phyloP scores from a whole-genome alignment of 1,140 invertebrate species.

The Drusus annulatus region DNA sequence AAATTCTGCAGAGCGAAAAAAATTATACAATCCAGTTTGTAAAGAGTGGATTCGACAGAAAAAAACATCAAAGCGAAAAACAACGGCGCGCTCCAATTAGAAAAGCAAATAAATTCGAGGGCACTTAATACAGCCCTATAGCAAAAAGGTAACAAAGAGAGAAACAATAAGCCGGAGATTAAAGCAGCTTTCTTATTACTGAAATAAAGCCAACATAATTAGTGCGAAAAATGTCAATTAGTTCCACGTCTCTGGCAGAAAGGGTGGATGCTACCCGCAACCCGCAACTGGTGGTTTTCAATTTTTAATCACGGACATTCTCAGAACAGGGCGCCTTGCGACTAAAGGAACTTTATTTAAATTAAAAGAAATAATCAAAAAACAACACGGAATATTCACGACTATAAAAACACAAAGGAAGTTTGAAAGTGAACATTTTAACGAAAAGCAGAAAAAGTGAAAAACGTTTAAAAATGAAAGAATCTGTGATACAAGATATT shows the following conservation, averaged over 20 bases:
- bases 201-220: constrained; percentile 47
- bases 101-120: constrained; percentile 33
- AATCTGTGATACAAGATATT: no score
- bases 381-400: no score
- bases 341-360: background rate
- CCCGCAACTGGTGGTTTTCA: constrained; percentile 15
- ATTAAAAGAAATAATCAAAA: no score
- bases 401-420: no score
- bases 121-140: constrained; percentile 18
- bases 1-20: no score
- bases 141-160: constrained; percentile 31
- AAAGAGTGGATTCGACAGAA: background rate
- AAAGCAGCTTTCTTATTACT: constrained; percentile 37
- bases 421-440: no score
- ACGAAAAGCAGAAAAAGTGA: no score
- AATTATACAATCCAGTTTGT: no score
- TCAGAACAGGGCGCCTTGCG: background rate
- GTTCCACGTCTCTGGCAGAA: constrained; percentile 21
- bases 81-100: background rate
- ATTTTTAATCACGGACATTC: constrained; percentile 6
- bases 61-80: constrained; percentile 18
- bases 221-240: constrained; percentile 52
- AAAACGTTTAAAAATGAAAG: no score
- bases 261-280: background rate
- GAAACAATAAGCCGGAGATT: constrained; percentile 42